phyloP scores from a whole-genome alignment of 2,113 vertebrate genomes.

The Myotis davidii region DNA sequence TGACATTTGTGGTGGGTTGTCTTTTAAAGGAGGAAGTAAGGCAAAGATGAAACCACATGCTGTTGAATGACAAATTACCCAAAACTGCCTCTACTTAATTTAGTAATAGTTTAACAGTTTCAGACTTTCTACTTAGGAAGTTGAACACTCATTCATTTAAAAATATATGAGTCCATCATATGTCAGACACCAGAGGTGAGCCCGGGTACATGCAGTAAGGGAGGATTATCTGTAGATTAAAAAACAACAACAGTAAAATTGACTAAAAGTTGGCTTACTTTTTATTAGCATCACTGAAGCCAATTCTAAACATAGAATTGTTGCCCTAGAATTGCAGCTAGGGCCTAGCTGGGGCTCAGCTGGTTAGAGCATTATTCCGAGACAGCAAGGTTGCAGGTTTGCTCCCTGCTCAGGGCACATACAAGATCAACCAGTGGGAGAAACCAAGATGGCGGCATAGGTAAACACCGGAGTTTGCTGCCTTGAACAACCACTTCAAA shows the following conservation, averaged over 20 bases:
- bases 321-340: background rate
- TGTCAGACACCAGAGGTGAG: background rate
- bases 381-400: background rate
- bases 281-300: background rate
- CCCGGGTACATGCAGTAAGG: accelerated
- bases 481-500: too few species aligned
- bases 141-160: slow-evolving; percentile 21
- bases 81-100: slow-evolving; percentile 16
- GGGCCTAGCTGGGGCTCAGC: background rate
- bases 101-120: background rate
- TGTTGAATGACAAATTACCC: slow-evolving; percentile 7
- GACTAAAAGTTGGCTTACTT: background rate
- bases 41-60: slow-evolving; percentile 18
- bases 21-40: slow-evolving; percentile 61
- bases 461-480: too few species aligned
- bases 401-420: background rate
- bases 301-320: background rate
- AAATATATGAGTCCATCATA: background rate
- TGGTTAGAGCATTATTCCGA: background rate
- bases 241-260: background rate
- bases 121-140: slow-evolving; percentile 8
- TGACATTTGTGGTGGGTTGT: slow-evolving; percentile 31
- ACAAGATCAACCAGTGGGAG: background rate
- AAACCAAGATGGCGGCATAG: too few species aligned
- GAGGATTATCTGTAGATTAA: background rate